These are phyloP conservation scores for Scaptomyza reducta DNA, from an alignment of 2,888 invertebrate species.

Conservation along the genomic window DNA sequence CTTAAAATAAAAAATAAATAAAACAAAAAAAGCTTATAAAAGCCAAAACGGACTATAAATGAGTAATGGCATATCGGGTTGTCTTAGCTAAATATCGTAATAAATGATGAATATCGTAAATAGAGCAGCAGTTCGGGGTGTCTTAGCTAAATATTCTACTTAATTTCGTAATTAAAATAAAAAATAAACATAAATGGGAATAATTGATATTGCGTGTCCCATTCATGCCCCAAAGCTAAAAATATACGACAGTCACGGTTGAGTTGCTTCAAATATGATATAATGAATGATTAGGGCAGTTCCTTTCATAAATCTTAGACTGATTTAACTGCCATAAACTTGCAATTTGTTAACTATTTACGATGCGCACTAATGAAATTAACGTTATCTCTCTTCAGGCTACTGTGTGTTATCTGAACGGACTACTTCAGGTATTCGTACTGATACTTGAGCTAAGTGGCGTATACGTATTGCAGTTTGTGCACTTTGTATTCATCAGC, in stretches of 20 bases:
- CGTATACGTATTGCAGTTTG: neutral
- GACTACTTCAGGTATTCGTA: slow-evolving; percentile 34
- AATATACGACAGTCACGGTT: neutral
- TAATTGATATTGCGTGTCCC: slow-evolving; percentile 20
- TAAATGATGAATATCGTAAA: no score
- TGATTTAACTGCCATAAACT: slow-evolving; percentile 8
- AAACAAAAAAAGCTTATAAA: no score
- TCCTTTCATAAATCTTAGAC: slow-evolving; percentile 29
- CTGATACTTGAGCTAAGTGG: no score
- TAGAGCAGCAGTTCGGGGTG: no score
- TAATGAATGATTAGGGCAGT: neutral
- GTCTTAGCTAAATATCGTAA: no score
- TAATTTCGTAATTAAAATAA: no score
- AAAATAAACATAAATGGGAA: no score
- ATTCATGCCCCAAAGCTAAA: slow-evolving; percentile 6
- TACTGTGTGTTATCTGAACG: slow-evolving; percentile 35
- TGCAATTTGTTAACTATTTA: slow-evolving; percentile 35
- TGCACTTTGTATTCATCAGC: slow-evolving; percentile 34
- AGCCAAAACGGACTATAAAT: no score
- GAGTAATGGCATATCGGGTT: no score
- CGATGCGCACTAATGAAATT: slow-evolving; percentile 26
- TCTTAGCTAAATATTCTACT: no score
- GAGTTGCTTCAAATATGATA: slow-evolving; percentile 1
- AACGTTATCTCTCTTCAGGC: slow-evolving; percentile 28
- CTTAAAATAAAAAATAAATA: no score